Evolutionary conservation across 2,888 invertebrate genomes (phyloP), one percentile per base, ranked within the genome.

Genomic region (Formica aserva): DNA sequence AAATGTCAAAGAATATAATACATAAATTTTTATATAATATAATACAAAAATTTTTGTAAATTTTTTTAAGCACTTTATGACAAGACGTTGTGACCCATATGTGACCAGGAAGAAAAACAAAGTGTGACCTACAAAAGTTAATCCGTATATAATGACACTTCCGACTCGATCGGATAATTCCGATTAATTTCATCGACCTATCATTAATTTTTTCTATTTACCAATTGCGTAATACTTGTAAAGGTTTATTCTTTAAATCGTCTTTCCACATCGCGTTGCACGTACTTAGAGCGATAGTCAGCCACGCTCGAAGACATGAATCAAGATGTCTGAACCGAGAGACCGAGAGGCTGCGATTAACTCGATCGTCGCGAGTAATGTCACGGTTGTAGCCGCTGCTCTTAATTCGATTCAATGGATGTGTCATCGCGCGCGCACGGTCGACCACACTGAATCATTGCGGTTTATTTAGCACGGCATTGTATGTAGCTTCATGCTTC

Each of bases 371-470:
- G 69, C 60, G 71, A 60, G 41, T 80, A 80, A 80, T 66, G 85
- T 86, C 82, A 80, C 76, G 84, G 76, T 77, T 76, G 38, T 69
- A 69, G 38, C 41, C 62, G 81, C 26, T 72, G 78, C 35, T 85
- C 86, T 86, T 90, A 90, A 90, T 90, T 90, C 80, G 86, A 84
- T 86, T 86, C 81, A 86, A 86, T 69, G 83, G 72, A 84, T 84
- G 85, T 86, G 88, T 86, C 90, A 85, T 86, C 85, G 80, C 66
- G 77, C 81, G 76, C 81, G 65, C 72, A 62, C 55, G 66, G 60
- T 72, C 86, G 62, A 63, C 78, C 72, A 48, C 78, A 80, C 72
- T 90, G 90, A 89, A 85, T 85, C 86, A 85, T 85, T 72, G 78
- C 76, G 62, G 63, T 62, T 29, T 82, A 82, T 83, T 63, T 57